Evolutionary conservation across 1,140 invertebrate genomes (phyloP).

Genomic region (Pteromalus puparum): DNA sequence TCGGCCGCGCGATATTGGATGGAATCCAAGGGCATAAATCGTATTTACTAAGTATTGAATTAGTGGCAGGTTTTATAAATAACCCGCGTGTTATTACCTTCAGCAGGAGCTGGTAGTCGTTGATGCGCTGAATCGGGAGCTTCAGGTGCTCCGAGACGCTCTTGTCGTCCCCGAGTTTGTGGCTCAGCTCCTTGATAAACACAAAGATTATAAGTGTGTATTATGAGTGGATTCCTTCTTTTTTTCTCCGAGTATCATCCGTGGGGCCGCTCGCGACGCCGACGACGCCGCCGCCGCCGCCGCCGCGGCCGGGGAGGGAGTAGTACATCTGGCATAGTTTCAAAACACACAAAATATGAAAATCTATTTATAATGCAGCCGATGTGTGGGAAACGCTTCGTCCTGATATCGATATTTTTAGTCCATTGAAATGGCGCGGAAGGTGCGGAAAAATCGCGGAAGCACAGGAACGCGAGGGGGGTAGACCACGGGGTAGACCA

Average conservation of each 20-base stretch:
- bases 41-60: constrained; percentile 35
- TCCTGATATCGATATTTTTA: constrained; percentile 42
- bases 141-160: constrained; percentile 92
- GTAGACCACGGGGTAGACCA: no score
- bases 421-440: no score
- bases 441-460: no score
- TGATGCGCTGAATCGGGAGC: constrained; percentile 95
- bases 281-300: no score
- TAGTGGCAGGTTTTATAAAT: background rate
- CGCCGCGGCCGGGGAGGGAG: no score
- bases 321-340: constrained; percentile 46
- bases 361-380: constrained; percentile 47
- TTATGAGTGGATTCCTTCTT: no score
- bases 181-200: constrained; percentile 84
- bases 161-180: constrained; percentile 91
- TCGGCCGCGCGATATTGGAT: constrained; percentile 17
- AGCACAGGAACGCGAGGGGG: no score
- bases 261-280: no score
- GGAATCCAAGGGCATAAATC: constrained; percentile 24
- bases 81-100: constrained; percentile 84
- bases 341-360: constrained; percentile 50
- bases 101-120: constrained; percentile 96
- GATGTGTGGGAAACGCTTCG: constrained; percentile 9
- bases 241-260: no score
- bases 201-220: background rate